Conservation (phyloP, 92 coral and sea anemone genomes). For the Chrysogorgia sp. region DNA sequence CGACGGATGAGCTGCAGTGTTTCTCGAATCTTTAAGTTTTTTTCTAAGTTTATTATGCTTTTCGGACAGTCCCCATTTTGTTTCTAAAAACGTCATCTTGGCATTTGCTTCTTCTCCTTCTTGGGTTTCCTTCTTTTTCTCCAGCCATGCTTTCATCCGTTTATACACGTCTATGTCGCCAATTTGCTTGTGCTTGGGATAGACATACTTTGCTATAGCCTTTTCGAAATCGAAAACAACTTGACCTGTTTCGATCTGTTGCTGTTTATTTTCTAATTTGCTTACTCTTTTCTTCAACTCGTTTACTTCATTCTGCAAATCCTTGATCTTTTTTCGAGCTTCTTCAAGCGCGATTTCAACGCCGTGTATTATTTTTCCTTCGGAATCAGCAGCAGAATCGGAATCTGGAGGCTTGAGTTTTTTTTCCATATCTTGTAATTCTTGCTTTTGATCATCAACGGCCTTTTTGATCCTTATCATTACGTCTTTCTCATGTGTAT, state of each 20-base stretch:
- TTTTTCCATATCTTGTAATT: no score
- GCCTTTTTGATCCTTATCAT: no score
- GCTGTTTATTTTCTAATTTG: background rate
- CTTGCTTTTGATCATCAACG: no score
- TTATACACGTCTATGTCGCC: background rate
- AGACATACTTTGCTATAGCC: slow-evolving; percentile 7
- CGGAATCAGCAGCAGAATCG: no score
- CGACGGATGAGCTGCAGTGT: background rate
- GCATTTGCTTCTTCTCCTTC: background rate
- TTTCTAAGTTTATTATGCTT: background rate
- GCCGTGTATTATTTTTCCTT: no score
- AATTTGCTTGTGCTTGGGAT: background rate
- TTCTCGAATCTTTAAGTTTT: background rate
- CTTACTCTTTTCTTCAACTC: background rate
- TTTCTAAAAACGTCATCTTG: background rate
- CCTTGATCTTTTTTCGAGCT: no score
- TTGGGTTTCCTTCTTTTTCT: slow-evolving; percentile 1
- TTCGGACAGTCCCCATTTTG: background rate
- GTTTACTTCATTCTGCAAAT: no score
- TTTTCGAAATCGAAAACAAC: slow-evolving; percentile 5
- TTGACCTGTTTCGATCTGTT: no score
- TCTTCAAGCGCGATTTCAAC: no score
- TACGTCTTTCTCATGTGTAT: no score
- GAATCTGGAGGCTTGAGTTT: no score
- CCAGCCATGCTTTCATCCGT: background rate